Evolutionary conservation across 2,797 vertebrate genomes (phyloP).

Genomic region (Acanthurus tractus): DNA sequence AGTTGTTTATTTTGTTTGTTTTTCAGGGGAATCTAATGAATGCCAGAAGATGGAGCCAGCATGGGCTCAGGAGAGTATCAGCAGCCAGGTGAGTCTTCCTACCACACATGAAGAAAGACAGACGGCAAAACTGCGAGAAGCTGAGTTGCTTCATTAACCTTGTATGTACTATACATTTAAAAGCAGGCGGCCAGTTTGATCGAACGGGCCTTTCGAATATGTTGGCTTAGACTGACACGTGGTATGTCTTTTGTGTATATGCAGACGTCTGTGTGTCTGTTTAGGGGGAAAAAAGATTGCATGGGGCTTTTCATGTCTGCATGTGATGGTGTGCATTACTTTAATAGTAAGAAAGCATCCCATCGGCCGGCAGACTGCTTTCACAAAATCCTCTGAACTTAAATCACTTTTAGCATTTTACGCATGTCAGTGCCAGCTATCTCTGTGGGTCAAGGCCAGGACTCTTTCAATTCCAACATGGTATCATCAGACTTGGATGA

Average conservation of each 20-base stretch:
- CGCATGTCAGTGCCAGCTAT: constrained; percentile 39
- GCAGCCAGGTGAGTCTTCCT: constrained; percentile 52
- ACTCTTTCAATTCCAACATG: constrained; percentile 32
- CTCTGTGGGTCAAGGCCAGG: constrained; percentile 40
- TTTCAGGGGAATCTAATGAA: constrained; percentile 16
- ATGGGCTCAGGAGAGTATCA: constrained; percentile 29
- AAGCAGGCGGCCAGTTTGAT: constrained; percentile 52
- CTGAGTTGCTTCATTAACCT: constrained; percentile 75
- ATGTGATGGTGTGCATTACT: constrained; percentile 16
- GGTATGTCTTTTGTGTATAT: background rate
- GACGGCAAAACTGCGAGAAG: constrained; percentile 64
- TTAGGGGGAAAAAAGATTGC: background rate
- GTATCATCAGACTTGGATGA: constrained; percentile 51
- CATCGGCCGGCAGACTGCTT: constrained; percentile 26
- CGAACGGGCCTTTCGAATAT: constrained; percentile 36
- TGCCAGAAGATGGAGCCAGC: constrained; percentile 46
- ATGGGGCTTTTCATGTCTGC: background rate
- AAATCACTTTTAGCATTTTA: constrained; percentile 47
- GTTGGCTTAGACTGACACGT: background rate
- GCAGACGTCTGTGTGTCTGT: background rate
- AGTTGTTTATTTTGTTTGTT: background rate
- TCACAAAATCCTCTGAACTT: constrained; percentile 37
- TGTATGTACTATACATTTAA: constrained; percentile 65
- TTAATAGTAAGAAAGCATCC: constrained; percentile 13
- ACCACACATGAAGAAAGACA: constrained; percentile 57